Evolutionary conservation across 2,888 invertebrate species (phyloP).

Genomic region (Mellilla xanthometata): DNA sequence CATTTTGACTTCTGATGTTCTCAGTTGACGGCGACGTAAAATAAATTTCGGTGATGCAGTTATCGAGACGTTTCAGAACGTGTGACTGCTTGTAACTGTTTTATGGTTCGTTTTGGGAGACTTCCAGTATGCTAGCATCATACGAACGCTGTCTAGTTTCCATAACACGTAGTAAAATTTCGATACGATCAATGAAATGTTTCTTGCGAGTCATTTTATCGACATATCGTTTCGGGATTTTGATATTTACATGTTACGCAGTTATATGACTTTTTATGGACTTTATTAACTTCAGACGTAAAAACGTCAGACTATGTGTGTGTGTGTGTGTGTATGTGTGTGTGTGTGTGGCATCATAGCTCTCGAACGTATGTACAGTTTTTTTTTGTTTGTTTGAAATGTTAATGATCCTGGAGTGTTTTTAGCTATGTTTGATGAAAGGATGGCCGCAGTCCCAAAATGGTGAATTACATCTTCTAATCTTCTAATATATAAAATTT

Average conservation of each 20-base stretch:
- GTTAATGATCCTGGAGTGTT: too few relatives aligned
- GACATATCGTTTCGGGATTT: neutral
- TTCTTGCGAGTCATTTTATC: conserved; percentile 2
- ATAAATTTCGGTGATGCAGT: conserved; percentile 35
- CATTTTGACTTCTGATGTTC: conserved; percentile 21
- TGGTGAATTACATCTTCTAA: too few relatives aligned
- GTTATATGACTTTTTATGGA: too few relatives aligned
- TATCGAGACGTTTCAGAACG: conserved; percentile 28
- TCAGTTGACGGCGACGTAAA: conserved; percentile 29
- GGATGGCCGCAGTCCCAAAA: too few relatives aligned
- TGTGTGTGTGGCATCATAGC: too few relatives aligned
- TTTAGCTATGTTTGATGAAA: too few relatives aligned
- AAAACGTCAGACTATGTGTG: too few relatives aligned
- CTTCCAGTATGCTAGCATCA: conserved; percentile 11
- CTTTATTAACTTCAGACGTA: too few relatives aligned
- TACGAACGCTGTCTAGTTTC: conserved; percentile 15
- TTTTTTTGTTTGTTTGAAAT: too few relatives aligned
- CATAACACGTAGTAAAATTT: conserved; percentile 17
- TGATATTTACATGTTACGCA: neutral
- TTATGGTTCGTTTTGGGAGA: conserved; percentile 22
- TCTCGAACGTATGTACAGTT: too few relatives aligned
- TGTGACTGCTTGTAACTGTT: conserved; percentile 31
- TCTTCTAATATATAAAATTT: too few relatives aligned
- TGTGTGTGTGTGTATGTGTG: too few relatives aligned
- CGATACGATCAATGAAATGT: conserved; percentile 7